Percentiles rank a stretch among this genome's conserved stretches.
These are phyloP conservation scores for Dasyurus viverrinus DNA, from an alignment of 2,113 vertebrate species.

Conservation along the genomic window DNA sequence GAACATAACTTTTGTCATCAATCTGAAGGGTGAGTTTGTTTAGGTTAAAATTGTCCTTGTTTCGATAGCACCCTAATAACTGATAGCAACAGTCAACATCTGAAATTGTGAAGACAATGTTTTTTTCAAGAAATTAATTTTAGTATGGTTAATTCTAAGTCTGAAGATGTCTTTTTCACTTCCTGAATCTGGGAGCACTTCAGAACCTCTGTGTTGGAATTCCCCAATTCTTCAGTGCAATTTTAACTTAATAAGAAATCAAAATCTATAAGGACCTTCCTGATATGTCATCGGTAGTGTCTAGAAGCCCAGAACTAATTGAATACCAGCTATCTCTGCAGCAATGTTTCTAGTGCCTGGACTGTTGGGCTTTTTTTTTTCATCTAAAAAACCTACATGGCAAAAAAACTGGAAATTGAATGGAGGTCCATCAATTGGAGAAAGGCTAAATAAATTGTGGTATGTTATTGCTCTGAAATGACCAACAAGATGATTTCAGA, in stretches of 20 bases:
- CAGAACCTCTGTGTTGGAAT: slow-evolving; percentile 89
- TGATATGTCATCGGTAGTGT: background rate
- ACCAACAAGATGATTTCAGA: too few species aligned
- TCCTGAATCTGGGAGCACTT: slow-evolving; percentile 90
- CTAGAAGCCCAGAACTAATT: background rate
- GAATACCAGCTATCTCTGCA: background rate
- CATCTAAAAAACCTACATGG: background rate
- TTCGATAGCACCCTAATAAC: slow-evolving; percentile 93
- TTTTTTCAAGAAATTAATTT: slow-evolving; percentile 85
- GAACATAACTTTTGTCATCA: background rate
- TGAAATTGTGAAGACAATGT: slow-evolving; percentile 79
- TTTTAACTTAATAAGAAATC: slow-evolving; percentile 92
- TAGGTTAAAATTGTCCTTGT: slow-evolving; percentile 86
- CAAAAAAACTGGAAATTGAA: too few species aligned
- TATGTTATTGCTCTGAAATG: too few species aligned
- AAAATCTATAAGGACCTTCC: slow-evolving; percentile 94
- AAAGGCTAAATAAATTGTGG: too few species aligned
- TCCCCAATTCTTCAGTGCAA: slow-evolving; percentile 95
- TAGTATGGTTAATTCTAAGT: slow-evolving; percentile 84
- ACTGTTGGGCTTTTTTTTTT: background rate
- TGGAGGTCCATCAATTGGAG: too few species aligned
- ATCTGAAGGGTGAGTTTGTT: slow-evolving; percentile 79
- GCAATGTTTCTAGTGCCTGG: background rate
- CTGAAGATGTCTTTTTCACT: slow-evolving; percentile 83
- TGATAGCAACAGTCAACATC: slow-evolving; percentile 95